Evolutionary conservation across 2,888 invertebrate genomes (phyloP).

Genomic region (Drosophila paranaensis): DNA sequence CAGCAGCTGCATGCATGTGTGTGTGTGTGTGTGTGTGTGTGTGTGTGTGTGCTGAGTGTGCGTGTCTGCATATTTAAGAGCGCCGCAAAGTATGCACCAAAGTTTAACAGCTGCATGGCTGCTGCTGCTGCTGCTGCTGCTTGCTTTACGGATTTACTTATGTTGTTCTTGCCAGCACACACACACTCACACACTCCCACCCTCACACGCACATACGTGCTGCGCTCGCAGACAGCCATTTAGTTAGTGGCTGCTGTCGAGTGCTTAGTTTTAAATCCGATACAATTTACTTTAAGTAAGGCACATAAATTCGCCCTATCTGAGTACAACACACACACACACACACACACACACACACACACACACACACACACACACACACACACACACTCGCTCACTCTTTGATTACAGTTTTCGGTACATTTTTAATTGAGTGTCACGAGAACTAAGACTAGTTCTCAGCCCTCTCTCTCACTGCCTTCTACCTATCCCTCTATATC

Average conservation of each 20-base stretch:
- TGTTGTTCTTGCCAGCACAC: constrained; percentile 52
- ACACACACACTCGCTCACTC: background rate
- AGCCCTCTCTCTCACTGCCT: background rate
- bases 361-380: background rate
- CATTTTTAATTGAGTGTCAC: constrained; percentile 56
- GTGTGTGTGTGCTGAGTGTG: constrained; percentile 33
- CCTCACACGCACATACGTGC: background rate
- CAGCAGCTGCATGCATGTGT: constrained; percentile 27
- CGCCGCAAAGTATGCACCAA: constrained; percentile 75
- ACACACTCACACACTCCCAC: constrained; percentile 2
- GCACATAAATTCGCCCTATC: constrained; percentile 58
- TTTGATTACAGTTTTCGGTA: constrained; percentile 41
- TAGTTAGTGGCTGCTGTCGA: constrained; percentile 62
- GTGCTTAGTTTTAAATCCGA: constrained; percentile 66
- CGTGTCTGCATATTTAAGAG: constrained; percentile 64
- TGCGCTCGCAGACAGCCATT: constrained; percentile 49
- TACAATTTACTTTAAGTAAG: constrained; percentile 70
- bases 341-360: background rate
- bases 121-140: constrained; percentile 45
- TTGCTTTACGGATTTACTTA: constrained; percentile 62
- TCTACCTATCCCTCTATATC: background rate
- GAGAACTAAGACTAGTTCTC: constrained; percentile 16
- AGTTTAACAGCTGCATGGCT: constrained; percentile 67
- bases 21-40: constrained; percentile 38
- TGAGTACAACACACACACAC: constrained; percentile 6